Conservation (phyloP, 1,140 invertebrate genomes). For the Drosophila kepulauana region DNA sequence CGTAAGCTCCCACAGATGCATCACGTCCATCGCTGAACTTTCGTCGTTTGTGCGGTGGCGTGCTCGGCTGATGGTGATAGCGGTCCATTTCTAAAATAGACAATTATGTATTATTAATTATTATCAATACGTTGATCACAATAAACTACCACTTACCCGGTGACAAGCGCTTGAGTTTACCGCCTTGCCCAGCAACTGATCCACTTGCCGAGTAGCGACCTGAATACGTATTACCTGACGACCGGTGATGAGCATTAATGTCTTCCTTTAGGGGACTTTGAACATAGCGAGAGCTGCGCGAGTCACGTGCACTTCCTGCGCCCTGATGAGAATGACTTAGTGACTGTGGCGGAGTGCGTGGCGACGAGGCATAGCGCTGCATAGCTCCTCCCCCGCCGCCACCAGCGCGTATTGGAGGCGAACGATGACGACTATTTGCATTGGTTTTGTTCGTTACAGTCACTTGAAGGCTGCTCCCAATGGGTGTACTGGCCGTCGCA, state of each 20-base stretch:
- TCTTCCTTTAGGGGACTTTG: conserved; percentile 75
- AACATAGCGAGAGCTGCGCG: conserved; percentile 68
- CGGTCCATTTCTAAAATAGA: conserved; percentile 62
- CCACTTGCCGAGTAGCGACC: conserved; percentile 57
- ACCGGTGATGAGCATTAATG: conserved; percentile 59
- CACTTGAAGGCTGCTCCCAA: conserved; percentile 67
- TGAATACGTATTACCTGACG: conserved; percentile 60
- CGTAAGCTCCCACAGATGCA: conserved; percentile 43
- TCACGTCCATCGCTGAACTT: conserved; percentile 73
- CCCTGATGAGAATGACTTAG: conserved; percentile 46
- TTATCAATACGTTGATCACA: neutral
- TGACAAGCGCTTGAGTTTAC: conserved; percentile 66
- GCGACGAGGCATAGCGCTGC: conserved; percentile 68
- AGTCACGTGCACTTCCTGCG: conserved; percentile 43
- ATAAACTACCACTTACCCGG: conserved; percentile 52
- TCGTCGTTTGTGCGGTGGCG: conserved; percentile 79
- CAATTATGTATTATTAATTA: neutral
- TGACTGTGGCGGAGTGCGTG: conserved; percentile 77
- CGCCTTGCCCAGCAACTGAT: conserved; percentile 24
- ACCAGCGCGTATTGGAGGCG: conserved; percentile 57
- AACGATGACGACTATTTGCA: conserved; percentile 65
- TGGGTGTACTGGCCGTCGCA: conserved; percentile 38
- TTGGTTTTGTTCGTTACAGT: conserved; percentile 73
- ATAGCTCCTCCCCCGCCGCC: conserved; percentile 45
- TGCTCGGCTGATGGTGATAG: conserved; percentile 73